phyloP scores from a whole-genome alignment of 2,888 invertebrate genomes.

The Troides aeacus region DNA sequence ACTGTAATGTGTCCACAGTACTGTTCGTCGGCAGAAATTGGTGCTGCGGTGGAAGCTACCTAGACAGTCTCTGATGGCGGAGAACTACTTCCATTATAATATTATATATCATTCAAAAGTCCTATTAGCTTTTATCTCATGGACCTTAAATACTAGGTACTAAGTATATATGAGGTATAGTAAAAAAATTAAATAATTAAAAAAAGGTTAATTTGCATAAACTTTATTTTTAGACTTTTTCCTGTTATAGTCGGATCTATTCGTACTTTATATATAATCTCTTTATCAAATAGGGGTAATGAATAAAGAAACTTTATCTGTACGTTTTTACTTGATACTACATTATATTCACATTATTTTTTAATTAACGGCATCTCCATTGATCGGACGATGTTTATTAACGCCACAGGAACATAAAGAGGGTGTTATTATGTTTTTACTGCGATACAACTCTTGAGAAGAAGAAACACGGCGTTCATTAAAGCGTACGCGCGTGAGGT shows the following conservation, averaged over 20 bases:
- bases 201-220: no score
- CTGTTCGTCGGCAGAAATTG: no score
- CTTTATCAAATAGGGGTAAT: not conserved
- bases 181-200: no score
- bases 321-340: not conserved
- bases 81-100: no score
- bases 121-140: no score
- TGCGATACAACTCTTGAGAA: slow-evolving; percentile 13
- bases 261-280: not conserved
- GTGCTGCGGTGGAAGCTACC: no score
- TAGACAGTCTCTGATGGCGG: no score
- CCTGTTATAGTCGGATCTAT: not conserved
- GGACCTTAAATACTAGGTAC: no score
- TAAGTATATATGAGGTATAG: no score
- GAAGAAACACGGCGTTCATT: slow-evolving; percentile 27
- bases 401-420: slow-evolving; percentile 15
- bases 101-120: no score
- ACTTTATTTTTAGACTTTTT: no score
- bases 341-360: not conserved
- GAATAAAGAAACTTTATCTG: not conserved
- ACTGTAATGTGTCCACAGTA: no score
- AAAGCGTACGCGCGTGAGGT: slow-evolving; percentile 14
- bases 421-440: slow-evolving; percentile 22
- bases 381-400: slow-evolving; percentile 16
- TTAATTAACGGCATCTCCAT: slow-evolving; percentile 14